Conservation (phyloP, 2,888 invertebrate species). For the Polylopha cassiicola region DNA sequence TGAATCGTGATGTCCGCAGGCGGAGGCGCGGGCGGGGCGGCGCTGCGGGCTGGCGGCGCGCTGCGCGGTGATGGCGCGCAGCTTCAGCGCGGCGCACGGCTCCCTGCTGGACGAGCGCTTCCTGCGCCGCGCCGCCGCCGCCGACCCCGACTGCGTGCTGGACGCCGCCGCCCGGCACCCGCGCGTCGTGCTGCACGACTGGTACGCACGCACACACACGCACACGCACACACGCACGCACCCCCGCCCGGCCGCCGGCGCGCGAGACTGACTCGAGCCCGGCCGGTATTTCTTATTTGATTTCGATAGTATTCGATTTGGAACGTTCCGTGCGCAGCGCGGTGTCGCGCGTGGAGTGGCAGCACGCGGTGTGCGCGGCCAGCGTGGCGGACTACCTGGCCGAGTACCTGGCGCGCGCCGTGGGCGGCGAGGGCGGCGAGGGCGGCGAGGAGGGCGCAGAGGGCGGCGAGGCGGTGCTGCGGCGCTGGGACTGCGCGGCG, state of each 20-base stretch:
- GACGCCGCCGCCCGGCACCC: slow-evolving; percentile 32
- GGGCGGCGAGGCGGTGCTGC: no score
- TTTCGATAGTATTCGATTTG: neutral
- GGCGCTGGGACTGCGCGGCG: no score
- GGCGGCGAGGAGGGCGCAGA: no score
- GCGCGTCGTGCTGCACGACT: slow-evolving; percentile 60
- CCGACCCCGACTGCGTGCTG: slow-evolving; percentile 10
- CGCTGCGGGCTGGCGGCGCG: slow-evolving; percentile 25
- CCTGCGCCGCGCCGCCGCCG: slow-evolving; percentile 9
- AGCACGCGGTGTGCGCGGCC: slow-evolving; percentile 34
- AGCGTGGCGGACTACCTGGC: slow-evolving; percentile 34
- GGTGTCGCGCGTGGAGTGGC: slow-evolving; percentile 29
- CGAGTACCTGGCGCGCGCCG: slow-evolving; percentile 43
- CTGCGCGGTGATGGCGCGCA: slow-evolving; percentile 37
- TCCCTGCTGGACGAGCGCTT: slow-evolving; percentile 1
- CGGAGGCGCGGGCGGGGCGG: slow-evolving; percentile 1
- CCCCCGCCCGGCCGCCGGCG: neutral
- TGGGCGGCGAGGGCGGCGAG: slow-evolving; percentile 41
- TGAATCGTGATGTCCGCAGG: neutral
- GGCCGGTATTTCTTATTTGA: neutral
- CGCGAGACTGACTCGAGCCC: neutral
- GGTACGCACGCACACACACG: slow-evolving; percentile 35
- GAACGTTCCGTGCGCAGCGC: slow-evolving; percentile 29
- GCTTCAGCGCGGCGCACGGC: slow-evolving; percentile 27
- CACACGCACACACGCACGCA: neutral